Evolutionary conservation across 1,140 invertebrate genomes (phyloP), one percentile per base, ranked within the genome.

Genomic region (Mactra quadrangularis): DNA sequence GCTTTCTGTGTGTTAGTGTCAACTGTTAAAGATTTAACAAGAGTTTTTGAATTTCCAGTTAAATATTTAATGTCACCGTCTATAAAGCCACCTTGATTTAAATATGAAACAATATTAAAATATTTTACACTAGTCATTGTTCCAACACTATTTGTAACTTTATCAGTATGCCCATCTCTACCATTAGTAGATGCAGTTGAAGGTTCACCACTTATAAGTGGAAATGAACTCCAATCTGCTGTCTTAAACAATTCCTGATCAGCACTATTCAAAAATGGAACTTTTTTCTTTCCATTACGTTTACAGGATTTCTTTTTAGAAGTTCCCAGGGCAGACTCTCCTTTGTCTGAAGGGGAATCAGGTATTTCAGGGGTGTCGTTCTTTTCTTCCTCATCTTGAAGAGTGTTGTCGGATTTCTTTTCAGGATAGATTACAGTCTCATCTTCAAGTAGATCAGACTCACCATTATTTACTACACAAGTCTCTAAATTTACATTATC

Each of bases 31-130:
- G 22, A 33, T 66, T 45, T 27, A 1, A 64, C 27, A 66, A 78
- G 27, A 53, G 50, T 78, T 27, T 22, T 52, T 27, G 75, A 19
- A 52, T 78, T 79, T 66, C 76, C 76, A 38, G 47, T 79, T 66
- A 70, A 35, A 70, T 70, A 70, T 29, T 68, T 68, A 70, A 79
- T 70, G 22, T 47, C 35, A 17, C 35, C 35, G 38, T 70, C 64
- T 38, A 79, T 50, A 57, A 79, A 79, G 3, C 47, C 64, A 31
- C 76, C 76, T 15, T 66, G 27, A 47, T 68, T 70, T 35, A 78
- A 29, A 1, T n/a, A 13, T 31, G 11, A 13, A n/a, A 53, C 25
- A 2, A 41, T 31, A 38, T 64, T 66, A 78, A 78, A 78, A 29
- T 62, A 50, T 25, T 78, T 45, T 9, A 35, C n/a, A 17, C 62